Percentiles rank a stretch among this genome's conserved stretches.
These are phyloP conservation scores for Hippocampus kuda DNA, from an alignment of 2,797 vertebrate genomes.

Conservation along the genomic window DNA sequence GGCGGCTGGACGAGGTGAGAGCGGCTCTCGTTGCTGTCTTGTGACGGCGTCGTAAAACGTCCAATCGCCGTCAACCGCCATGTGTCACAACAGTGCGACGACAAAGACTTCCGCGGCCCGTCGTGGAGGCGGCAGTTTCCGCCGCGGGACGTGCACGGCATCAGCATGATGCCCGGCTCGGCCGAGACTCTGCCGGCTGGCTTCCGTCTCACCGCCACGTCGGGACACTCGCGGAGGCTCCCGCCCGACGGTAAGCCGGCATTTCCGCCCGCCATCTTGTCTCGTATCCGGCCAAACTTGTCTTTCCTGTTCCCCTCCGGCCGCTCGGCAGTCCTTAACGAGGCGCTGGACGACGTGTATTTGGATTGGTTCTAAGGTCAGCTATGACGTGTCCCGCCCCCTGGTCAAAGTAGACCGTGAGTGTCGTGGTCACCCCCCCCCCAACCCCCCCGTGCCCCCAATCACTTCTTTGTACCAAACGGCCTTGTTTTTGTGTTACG, in stretches of 20 bases:
- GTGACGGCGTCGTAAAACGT: no score
- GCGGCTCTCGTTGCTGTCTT: no score
- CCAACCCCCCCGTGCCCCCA: background rate
- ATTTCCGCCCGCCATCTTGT: background rate
- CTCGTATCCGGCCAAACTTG: background rate
- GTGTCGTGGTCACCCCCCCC: background rate
- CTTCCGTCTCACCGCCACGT: constrained; percentile 88
- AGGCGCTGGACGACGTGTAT: constrained; percentile 71
- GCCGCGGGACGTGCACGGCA: constrained; percentile 87
- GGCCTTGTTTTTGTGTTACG: background rate
- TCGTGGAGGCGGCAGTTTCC: constrained; percentile 96
- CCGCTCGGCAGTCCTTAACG: constrained; percentile 67
- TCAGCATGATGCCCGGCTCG: constrained; percentile 98
- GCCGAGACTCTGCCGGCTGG: constrained; percentile 94
- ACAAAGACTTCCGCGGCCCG: constrained; percentile 87
- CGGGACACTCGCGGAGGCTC: constrained; percentile 86
- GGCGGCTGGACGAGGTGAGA: constrained; percentile 92
- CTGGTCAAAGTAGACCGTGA: background rate
- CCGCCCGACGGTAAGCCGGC: constrained; percentile 75
- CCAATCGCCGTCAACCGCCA: no score
- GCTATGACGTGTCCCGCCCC: constrained; percentile 39
- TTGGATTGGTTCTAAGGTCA: constrained; percentile 77
- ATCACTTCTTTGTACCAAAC: background rate
- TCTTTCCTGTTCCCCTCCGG: constrained; percentile 51
- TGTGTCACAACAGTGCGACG: constrained; percentile 56